Percentiles rank a stretch among this genome's conserved stretches.
These are phyloP conservation scores for Tetramorium simillimum DNA, from an alignment of 1,140 invertebrate species.

Conservation along the genomic window DNA sequence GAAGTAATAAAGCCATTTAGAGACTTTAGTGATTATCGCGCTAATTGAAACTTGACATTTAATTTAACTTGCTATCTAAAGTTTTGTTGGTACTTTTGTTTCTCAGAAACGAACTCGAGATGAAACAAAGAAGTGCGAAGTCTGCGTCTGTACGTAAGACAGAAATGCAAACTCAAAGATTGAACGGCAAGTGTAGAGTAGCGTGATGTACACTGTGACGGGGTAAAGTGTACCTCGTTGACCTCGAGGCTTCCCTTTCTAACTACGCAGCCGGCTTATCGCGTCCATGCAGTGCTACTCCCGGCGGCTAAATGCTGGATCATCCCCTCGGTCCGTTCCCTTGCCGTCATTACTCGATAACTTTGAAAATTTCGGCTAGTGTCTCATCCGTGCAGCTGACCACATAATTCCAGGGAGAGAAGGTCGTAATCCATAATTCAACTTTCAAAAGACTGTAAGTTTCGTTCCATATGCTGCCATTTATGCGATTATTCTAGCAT, in stretches of 20 bases:
- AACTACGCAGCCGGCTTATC: slow-evolving; percentile 70
- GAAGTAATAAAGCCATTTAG: slow-evolving; percentile 2
- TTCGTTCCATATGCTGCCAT: slow-evolving; percentile 12
- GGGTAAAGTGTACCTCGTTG: slow-evolving; percentile 73
- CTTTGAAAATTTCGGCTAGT: slow-evolving; percentile 43
- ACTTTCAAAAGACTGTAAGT: slow-evolving; percentile 13
- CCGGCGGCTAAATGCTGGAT: slow-evolving; percentile 51
- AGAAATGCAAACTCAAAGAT: slow-evolving; percentile 39
- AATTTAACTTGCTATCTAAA: slow-evolving; percentile 70
- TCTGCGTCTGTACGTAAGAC: not conserved
- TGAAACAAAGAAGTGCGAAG: not conserved
- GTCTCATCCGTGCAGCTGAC: slow-evolving; percentile 16
- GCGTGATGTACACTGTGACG: slow-evolving; percentile 45
- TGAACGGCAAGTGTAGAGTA: slow-evolving; percentile 50
- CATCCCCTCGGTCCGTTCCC: slow-evolving; percentile 7
- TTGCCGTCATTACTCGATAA: slow-evolving; percentile 54
- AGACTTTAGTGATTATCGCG: slow-evolving; percentile 62
- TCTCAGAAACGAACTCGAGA: not conserved
- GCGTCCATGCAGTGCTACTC: slow-evolving; percentile 64
- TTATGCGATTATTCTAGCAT: not conserved
- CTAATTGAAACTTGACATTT: slow-evolving; percentile 71
- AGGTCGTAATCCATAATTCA: slow-evolving; percentile 12
- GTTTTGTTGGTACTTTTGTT: slow-evolving; percentile 47
- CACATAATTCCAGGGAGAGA: slow-evolving; percentile 18
- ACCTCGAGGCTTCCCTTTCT: slow-evolving; percentile 71